Conservation (phyloP, 2,797 vertebrate species). For the Pagetopsis macropterus region DNA sequence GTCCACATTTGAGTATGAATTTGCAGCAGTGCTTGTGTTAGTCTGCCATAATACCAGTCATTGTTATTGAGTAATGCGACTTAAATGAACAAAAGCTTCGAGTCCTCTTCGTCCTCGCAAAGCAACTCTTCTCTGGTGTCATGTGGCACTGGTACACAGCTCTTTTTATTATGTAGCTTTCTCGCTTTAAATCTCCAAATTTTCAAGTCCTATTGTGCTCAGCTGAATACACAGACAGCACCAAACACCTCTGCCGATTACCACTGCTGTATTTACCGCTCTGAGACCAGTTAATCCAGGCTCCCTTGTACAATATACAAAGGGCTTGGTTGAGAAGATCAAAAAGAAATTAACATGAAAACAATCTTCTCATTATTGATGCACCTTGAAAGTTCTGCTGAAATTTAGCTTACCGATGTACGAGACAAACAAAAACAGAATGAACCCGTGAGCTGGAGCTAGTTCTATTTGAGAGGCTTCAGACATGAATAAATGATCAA, state of each 20-base stretch:
- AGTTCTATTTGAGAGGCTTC: background rate
- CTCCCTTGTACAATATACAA: constrained; percentile 10
- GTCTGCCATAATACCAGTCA: constrained; percentile 6
- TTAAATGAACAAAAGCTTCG: constrained; percentile 41
- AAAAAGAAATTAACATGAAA: constrained; percentile 10
- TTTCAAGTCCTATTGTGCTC: constrained; percentile 24
- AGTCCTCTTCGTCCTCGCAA: constrained; percentile 21
- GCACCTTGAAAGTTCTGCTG: background rate
- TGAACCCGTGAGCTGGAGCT: background rate
- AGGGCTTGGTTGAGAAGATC: background rate
- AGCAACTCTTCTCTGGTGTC: constrained; percentile 9
- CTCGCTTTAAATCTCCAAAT: constrained; percentile 27
- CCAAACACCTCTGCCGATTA: constrained; percentile 30
- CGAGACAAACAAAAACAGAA: constrained; percentile 1
- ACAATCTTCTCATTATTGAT: constrained; percentile 6
- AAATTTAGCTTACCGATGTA: background rate
- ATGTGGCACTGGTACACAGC: constrained; percentile 21
- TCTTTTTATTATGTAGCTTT: constrained; percentile 27
- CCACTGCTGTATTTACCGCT: constrained; percentile 34
- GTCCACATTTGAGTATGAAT: constrained; percentile 1
- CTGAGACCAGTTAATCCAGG: constrained; percentile 28
- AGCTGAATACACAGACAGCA: constrained; percentile 26
- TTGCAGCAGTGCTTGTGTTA: constrained; percentile 4
- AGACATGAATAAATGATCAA: background rate
- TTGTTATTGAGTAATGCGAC: constrained; percentile 11